A percentile compares a stretch with the other conserved stretches of the same genome.
phyloP scores from a whole-genome alignment of 1,140 invertebrate species.

The Camponotus vicinus region DNA sequence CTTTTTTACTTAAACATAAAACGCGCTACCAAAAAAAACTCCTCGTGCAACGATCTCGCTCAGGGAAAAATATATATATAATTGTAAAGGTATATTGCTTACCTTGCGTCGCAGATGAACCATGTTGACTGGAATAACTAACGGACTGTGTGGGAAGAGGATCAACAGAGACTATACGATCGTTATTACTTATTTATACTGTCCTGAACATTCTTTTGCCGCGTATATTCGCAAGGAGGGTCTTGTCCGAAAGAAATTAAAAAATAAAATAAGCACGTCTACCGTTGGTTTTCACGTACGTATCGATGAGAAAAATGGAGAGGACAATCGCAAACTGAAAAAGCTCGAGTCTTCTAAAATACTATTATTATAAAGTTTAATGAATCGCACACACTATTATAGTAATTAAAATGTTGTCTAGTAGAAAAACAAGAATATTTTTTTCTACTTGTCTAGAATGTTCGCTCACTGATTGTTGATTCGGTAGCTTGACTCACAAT shows the following conservation, averaged over 20 bases:
- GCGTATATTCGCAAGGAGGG: too few relatives aligned
- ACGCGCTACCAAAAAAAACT: background rate
- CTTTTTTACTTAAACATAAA: background rate
- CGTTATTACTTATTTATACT: background rate
- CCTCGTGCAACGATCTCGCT: background rate
- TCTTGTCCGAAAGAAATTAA: background rate
- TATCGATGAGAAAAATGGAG: background rate
- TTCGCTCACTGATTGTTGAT: constrained; percentile 4
- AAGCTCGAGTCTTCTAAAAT: background rate
- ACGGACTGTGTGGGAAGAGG: background rate
- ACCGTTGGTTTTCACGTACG: background rate
- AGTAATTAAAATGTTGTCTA: background rate
- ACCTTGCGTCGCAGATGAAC: constrained; percentile 80
- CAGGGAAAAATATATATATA: background rate
- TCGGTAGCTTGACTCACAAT: constrained; percentile 21
- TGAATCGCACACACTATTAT: background rate
- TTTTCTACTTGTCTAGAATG: constrained; percentile 33
- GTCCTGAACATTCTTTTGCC: background rate
- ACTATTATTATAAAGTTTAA: background rate
- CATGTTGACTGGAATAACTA: constrained; percentile 69
- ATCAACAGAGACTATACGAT: background rate
- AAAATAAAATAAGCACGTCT: background rate
- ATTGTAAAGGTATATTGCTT: constrained; percentile 23
- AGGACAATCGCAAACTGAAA: background rate
- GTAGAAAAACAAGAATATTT: background rate